Evolutionary conservation across 2,113 vertebrate genomes (phyloP).

Genomic region (Oryzias celebensis): DNA sequence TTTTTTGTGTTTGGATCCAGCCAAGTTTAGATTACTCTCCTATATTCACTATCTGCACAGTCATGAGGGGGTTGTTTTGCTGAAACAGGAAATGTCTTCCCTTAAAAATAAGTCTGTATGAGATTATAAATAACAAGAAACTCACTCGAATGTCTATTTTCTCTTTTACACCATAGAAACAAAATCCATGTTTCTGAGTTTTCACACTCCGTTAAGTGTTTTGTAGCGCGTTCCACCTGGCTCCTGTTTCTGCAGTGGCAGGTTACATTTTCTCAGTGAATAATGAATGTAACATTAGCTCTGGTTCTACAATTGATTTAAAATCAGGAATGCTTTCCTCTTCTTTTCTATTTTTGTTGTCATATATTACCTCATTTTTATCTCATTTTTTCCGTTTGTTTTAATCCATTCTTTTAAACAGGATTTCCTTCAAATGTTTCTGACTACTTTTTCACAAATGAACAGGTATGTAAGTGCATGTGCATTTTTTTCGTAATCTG

Average conservation of each 20-base stretch:
- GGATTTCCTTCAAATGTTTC: constrained; percentile 92
- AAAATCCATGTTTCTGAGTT: constrained; percentile 38
- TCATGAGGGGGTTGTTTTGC: not conserved
- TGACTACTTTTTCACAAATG: constrained; percentile 84
- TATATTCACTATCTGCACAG: not conserved
- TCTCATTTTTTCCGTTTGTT: constrained; percentile 27
- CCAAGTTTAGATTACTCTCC: not conserved
- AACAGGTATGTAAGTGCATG: constrained; percentile 82
- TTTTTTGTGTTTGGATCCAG: no score
- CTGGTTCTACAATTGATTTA: constrained; percentile 47
- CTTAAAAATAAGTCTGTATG: not conserved
- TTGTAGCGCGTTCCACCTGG: constrained; percentile 62
- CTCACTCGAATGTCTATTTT: no score
- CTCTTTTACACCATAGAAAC: not conserved
- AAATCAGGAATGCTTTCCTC: constrained; percentile 50
- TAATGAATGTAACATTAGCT: constrained; percentile 69
- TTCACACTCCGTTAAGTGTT: constrained; percentile 59
- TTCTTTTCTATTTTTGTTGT: constrained; percentile 24
- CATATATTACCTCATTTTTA: constrained; percentile 36
- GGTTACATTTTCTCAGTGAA: constrained; percentile 50
- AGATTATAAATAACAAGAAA: not conserved
- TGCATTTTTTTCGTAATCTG: constrained; percentile 55
- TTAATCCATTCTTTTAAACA: constrained; percentile 68
- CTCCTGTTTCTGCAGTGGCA: constrained; percentile 50
- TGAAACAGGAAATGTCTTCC: not conserved